Conservation (phyloP, 2,888 invertebrate genomes). For the Trachelus tabidus region DNA sequence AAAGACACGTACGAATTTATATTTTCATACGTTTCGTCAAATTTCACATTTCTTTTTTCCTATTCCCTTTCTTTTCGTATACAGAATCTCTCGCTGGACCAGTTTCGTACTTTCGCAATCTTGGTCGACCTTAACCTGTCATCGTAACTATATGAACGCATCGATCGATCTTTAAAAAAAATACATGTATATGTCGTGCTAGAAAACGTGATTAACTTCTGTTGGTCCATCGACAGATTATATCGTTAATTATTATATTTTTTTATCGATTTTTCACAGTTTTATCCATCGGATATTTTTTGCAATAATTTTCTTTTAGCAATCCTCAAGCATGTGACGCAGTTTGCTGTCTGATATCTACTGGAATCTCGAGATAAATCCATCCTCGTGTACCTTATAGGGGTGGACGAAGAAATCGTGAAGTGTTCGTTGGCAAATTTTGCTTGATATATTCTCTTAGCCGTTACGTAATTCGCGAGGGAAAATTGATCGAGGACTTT, state of each 20-base stretch:
- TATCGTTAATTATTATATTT: not conserved
- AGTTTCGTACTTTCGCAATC: not conserved
- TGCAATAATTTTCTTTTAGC: not conserved
- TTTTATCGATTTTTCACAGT: slow-evolving; percentile 10
- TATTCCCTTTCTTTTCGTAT: not conserved
- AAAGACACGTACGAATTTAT: not conserved
- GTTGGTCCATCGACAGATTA: slow-evolving; percentile 9
- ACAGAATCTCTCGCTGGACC: not conserved
- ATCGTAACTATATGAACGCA: not conserved
- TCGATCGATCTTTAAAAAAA: not conserved
- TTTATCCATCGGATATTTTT: not conserved
- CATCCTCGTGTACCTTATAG: too few relatives aligned
- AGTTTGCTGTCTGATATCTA: not conserved
- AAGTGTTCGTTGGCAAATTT: not conserved
- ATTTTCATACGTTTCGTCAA: not conserved
- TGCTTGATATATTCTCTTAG: not conserved
- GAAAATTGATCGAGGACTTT: not conserved
- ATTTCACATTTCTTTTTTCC: not conserved
- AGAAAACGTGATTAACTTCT: slow-evolving; percentile 13
- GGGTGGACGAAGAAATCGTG: not conserved
- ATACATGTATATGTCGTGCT: not conserved
- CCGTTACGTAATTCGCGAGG: not conserved
- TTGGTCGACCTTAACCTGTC: not conserved
- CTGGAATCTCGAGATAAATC: not conserved
- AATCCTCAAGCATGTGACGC: slow-evolving; percentile 21